Percentiles rank a stretch among this genome's conserved stretches.
Conservation (phyloP, 1,140 invertebrate species). For the Tenebrio molitor region DNA sequence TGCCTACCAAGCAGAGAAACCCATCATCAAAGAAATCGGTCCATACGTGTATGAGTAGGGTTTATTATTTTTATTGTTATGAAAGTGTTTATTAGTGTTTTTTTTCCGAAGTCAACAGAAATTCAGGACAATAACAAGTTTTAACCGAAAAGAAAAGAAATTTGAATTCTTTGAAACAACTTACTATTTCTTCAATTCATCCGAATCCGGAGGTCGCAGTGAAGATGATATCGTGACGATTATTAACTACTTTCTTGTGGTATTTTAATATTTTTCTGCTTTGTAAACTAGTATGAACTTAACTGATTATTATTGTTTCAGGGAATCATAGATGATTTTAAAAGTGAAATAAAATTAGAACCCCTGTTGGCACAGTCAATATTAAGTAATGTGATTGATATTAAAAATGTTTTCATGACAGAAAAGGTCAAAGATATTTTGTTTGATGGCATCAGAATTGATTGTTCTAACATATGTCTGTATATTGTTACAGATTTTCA, state of each 20-base stretch:
- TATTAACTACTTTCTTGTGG: background rate
- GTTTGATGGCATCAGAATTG: slow-evolving; percentile 7
- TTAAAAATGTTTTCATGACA: background rate
- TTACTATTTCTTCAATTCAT: background rate
- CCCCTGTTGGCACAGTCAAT: background rate
- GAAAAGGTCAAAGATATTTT: background rate
- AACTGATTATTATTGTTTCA: too few species aligned
- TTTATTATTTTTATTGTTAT: background rate
- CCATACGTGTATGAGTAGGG: slow-evolving; percentile 32
- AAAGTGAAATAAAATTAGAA: background rate
- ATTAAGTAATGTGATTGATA: background rate
- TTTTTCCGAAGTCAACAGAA: background rate
- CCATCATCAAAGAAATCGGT: slow-evolving; percentile 4
- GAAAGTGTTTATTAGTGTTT: background rate
- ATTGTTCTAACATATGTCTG: background rate
- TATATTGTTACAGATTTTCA: background rate
- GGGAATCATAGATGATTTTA: background rate
- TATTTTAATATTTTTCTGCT: background rate
- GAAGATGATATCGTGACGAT: slow-evolving; percentile 1
- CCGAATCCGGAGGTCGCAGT: background rate
- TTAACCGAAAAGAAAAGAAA: background rate
- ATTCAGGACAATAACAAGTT: background rate
- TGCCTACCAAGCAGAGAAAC: background rate
- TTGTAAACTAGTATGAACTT: background rate
- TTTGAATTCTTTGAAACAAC: background rate